Base-by-base conservation (phyloP, 2,113 vertebrate species). In the Carollia perspicillata region DNA sequence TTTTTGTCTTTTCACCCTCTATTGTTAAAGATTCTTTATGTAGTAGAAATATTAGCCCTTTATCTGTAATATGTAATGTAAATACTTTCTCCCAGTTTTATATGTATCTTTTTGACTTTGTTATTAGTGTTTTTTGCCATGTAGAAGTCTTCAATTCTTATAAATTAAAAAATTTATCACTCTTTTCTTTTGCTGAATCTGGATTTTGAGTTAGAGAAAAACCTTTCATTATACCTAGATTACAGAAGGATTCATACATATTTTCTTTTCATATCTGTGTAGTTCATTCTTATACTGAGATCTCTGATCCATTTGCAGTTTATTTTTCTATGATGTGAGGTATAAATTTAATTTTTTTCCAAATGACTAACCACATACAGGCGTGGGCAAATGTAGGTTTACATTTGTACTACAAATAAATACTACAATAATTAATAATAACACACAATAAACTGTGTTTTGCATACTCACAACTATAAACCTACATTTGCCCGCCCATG, bases 121-220 rank as follows among this genome's bases (percentile, higher is more conserved):
- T 85, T 49, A 42, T 53, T 80, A 51, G 10, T 44, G 60, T 33
- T 63, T 83, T 77, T 22, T 84, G 30, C 30, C 60, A 42, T 63
- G 37, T 20, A 75, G 22, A 93, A 87, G 35, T 42, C 53, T 92
- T 79, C 49, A 28, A 65, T 84, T 77, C 89, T 92, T 93, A 92
- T 40, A 53, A 26, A 89, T 30, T 74, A 35, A 89, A 72, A 89
- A 58, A 74, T 68, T 20, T 79, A 93, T 65, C 33, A 51, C 14
- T 79, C 47, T 89, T 85, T 84, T 47, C 91, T 95, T 86, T 71
- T 83, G 30, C 12, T 87, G 66, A 23, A 65, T n/a, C 28, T 80
- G 35, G 12, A 94, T 78, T 74, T 68, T 40, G 12, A 96, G 44
- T 81, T 30, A 66, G 0, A 77, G 40, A 93, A 93, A 63, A 63